Percentiles rank a stretch among this genome's conserved stretches.
phyloP scores from a whole-genome alignment of 2,888 invertebrate species.

The Melinopterus prodromus region DNA sequence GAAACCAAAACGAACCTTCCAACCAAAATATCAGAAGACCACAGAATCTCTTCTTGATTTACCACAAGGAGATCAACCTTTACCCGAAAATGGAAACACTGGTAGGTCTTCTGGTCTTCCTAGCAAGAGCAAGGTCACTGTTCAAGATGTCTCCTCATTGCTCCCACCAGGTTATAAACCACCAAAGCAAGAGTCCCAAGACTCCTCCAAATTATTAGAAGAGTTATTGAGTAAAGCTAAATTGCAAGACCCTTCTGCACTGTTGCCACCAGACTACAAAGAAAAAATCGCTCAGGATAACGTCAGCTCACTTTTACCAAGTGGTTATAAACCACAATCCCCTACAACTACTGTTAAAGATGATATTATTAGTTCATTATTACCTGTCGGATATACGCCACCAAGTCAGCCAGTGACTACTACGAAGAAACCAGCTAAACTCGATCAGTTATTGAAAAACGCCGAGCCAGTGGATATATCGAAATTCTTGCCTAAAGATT shows the following conservation, averaged over 20 bases:
- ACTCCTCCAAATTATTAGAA: constrained; percentile 41
- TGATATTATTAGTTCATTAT: constrained; percentile 64
- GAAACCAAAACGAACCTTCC: constrained; percentile 62
- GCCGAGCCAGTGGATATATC: constrained; percentile 55
- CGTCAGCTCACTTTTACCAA: constrained; percentile 68
- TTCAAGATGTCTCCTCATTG: constrained; percentile 49
- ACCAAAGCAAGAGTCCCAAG: constrained; percentile 29
- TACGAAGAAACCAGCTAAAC: constrained; percentile 24
- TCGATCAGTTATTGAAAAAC: constrained; percentile 48
- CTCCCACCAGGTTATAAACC: constrained; percentile 52
- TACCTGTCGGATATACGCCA: constrained; percentile 73
- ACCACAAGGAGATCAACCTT: constrained; percentile 55
- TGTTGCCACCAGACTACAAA: constrained; percentile 34
- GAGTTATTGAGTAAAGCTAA: constrained; percentile 43
- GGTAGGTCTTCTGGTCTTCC: constrained; percentile 61
- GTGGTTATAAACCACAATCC: constrained; percentile 65
- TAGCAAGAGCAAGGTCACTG: constrained; percentile 23
- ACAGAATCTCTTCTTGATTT: constrained; percentile 41
- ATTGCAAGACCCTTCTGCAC: constrained; percentile 52
- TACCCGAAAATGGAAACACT: constrained; percentile 59
- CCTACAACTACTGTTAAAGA: constrained; percentile 31
- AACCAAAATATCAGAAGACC: constrained; percentile 62
- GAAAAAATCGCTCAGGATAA: constrained; percentile 26
- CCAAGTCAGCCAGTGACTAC: constrained; percentile 50
- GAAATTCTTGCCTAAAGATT: constrained; percentile 59